Evolutionary conservation across 2,113 vertebrate species (phyloP), one percentile per base, ranked within the genome.

Genomic region (Neopipo cinnamomea): DNA sequence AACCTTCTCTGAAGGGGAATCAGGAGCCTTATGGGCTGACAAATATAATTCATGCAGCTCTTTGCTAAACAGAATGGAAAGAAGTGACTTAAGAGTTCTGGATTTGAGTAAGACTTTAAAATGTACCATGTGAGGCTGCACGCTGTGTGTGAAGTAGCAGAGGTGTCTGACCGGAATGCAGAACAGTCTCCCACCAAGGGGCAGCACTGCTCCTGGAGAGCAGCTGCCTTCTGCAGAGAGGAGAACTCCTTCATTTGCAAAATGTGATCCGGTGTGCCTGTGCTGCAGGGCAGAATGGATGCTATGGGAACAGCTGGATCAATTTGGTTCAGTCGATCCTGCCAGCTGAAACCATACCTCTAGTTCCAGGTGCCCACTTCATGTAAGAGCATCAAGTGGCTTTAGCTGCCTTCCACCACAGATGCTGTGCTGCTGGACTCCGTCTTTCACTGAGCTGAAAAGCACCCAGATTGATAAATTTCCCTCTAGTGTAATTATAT

Each of bases 151-250:
- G 47, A 81, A 66, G 78, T n/a, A 66, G 75, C 75, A 52, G 70
- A 75, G 59, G n/a, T 79, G 46, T 46, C 91, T 96, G 94, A 63
- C 72, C 11, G 0, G 95, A 96, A 96, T 90, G 90, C 93, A 77
- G 80, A 96, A 44, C 78, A 86, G 82, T 41, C 68, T 95, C 95
- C 95, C 95, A 96, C 93, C 89, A 90, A 95, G 93, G 91, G 95
- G 95, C 95, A 97, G 93, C 93, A 91, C 82, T 89, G 88, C 91
- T 96, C 74, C 81, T 92, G 74, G 80, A 79, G 91, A 95, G 78
- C 91, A 61, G 62, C 89, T 78, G 46, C 72, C 46, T 73, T 77
- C 71, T 94, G 85, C 58, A 12, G 61, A 47, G 72, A 35, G 44
- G 11, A 93, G 61, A 35, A 9, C 63, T 70, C 66, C 62, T 91